phyloP scores from a whole-genome alignment of 2,888 invertebrate genomes.

The Lissonota sp. region DNA sequence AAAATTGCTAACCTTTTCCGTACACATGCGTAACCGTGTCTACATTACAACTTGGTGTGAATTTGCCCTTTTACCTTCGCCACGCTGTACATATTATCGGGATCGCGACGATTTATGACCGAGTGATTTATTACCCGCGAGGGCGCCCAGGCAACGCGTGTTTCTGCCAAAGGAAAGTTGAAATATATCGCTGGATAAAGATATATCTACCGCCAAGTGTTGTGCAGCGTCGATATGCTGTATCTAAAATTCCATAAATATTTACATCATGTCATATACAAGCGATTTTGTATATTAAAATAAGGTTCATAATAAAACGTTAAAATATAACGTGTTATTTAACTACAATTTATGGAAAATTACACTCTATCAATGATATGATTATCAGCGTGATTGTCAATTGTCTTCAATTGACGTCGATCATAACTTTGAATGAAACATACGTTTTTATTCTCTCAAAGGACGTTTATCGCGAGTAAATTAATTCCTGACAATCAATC shows the following conservation, averaged over 20 bases:
- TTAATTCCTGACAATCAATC: neutral
- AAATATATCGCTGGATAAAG: conserved; percentile 59
- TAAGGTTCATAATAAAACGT: neutral
- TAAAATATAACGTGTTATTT: too few relatives aligned
- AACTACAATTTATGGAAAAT: too few relatives aligned
- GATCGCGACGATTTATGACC: conserved; percentile 70
- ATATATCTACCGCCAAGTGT: conserved; percentile 32
- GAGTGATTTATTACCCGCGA: conserved; percentile 72
- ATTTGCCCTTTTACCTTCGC: conserved; percentile 63
- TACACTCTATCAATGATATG: too few relatives aligned
- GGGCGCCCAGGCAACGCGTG: conserved; percentile 32
- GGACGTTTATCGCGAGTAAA: neutral
- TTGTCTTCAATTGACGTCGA: neutral
- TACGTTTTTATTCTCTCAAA: neutral
- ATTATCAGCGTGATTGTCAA: neutral
- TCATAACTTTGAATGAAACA: neutral
- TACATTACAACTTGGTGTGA: conserved; percentile 50
- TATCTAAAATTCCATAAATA: conserved; percentile 29
- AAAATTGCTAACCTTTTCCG: conserved; percentile 66
- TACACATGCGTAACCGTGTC: conserved; percentile 41
- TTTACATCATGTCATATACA: conserved; percentile 2
- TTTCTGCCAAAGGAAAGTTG: conserved; percentile 58
- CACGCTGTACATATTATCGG: conserved; percentile 63
- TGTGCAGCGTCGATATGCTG: conserved; percentile 17
- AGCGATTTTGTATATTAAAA: neutral